Conservation (phyloP, 2,113 vertebrate genomes). For the Pipra filicauda region DNA sequence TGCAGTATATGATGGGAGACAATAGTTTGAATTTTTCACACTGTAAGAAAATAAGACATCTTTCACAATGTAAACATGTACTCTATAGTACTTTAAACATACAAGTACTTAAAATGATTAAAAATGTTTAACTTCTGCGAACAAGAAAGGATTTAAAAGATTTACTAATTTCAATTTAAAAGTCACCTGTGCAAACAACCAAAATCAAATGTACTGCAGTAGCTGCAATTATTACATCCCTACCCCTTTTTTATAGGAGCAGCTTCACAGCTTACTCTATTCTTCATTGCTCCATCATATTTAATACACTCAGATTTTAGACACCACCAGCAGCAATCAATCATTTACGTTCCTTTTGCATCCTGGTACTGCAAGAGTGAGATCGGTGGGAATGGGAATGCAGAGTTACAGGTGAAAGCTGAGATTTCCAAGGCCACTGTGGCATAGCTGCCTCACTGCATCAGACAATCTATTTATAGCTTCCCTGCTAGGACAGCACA, state of each 20-base stretch:
- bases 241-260: slow-evolving; percentile 71
- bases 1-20: slow-evolving; percentile 90
- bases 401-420: slow-evolving; percentile 71
- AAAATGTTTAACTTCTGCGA: background rate
- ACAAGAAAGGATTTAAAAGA: background rate
- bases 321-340: slow-evolving; percentile 89
- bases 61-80: slow-evolving; percentile 60
- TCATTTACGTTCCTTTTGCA: slow-evolving; percentile 78
- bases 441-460: slow-evolving; percentile 70
- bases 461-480: slow-evolving; percentile 69
- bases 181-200: slow-evolving; percentile 6
- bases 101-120: background rate
- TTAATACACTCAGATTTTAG: slow-evolving; percentile 87
- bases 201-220: slow-evolving; percentile 19
- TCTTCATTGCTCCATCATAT: slow-evolving; percentile 80
- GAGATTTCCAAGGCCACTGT: slow-evolving; percentile 72
- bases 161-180: background rate
- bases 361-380: slow-evolving; percentile 59
- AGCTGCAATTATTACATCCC: slow-evolving; percentile 53
- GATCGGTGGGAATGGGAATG: slow-evolving; percentile 44
- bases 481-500: slow-evolving; percentile 64
- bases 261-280: slow-evolving; percentile 78
- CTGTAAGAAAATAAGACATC: slow-evolving; percentile 75
- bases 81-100: background rate
- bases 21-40: slow-evolving; percentile 98